These are phyloP conservation scores for Microchirus variegatus DNA, from an alignment of 2,797 vertebrate genomes.

Conservation along the genomic window DNA sequence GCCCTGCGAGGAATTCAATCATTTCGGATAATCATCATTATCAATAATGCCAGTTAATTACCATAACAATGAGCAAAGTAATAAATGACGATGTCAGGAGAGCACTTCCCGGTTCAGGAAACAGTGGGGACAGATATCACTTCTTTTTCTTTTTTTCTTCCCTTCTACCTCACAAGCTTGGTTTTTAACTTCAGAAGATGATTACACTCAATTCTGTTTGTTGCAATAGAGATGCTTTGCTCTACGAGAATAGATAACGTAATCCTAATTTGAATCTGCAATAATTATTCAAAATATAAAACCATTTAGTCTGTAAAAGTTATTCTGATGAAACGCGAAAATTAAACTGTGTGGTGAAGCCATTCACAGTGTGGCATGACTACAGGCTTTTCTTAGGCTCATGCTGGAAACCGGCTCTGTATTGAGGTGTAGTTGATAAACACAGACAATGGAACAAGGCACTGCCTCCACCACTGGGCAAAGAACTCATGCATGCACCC, in stretches of 20 bases:
- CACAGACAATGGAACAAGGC: not conserved
- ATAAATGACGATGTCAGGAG: slow-evolving; percentile 77
- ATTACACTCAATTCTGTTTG: slow-evolving; percentile 46
- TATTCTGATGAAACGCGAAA: not conserved
- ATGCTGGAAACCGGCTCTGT: not conserved
- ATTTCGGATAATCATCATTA: slow-evolving; percentile 82
- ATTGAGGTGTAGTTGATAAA: not conserved
- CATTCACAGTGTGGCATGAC: not conserved
- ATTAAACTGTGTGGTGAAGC: not conserved
- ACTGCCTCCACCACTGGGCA: slow-evolving; percentile 10
- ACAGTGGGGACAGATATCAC: slow-evolving; percentile 44
- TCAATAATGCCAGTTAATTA: slow-evolving; percentile 85
- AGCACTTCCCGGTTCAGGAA: slow-evolving; percentile 57
- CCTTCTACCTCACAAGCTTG: slow-evolving; percentile 32
- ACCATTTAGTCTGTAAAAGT: too few relatives aligned
- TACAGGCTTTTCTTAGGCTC: not conserved
- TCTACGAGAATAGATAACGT: too few relatives aligned
- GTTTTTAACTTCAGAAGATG: slow-evolving; percentile 34
- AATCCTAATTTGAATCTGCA: too few relatives aligned
- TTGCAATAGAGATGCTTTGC: too few relatives aligned
- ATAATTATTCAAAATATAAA: too few relatives aligned
- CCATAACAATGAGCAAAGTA: slow-evolving; percentile 80
- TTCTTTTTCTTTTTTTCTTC: slow-evolving; percentile 15
- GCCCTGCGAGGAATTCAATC: slow-evolving; percentile 80
- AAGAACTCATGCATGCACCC: slow-evolving; percentile 41